These are phyloP conservation scores for Girardia tigrina DNA, from an alignment of 2,888 invertebrate species.

Conservation along the genomic window DNA sequence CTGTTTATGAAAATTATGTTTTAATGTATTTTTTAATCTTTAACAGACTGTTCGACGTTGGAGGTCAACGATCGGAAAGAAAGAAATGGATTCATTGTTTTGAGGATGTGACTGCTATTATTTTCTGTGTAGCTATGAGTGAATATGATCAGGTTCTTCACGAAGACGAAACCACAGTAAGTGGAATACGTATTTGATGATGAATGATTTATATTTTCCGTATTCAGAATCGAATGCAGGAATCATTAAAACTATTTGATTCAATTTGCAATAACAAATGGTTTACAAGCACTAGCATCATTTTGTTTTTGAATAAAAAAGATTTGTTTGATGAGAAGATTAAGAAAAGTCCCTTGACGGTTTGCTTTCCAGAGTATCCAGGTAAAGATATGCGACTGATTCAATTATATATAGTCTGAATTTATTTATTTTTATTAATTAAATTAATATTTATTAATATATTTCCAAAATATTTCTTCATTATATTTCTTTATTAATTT, in stretches of 20 bases:
- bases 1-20: too few species aligned
- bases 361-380: constrained; percentile 97
- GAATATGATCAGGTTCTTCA: constrained; percentile 99
- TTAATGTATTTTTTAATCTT: background rate
- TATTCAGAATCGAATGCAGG: constrained; percentile 84
- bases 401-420: too few species aligned
- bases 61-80: constrained; percentile 70
- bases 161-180: constrained; percentile 99
- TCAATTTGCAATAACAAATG: constrained; percentile 99
- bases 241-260: constrained; percentile 95
- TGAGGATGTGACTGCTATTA: constrained; percentile 98
- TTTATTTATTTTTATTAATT: too few species aligned
- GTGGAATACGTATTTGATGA: background rate
- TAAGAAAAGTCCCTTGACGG: constrained; percentile 94
- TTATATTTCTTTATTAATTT: too few species aligned
- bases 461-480: too few species aligned
- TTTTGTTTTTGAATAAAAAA: constrained; percentile 98
- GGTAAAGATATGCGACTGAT: constrained; percentile 62
- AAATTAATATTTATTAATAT: too few species aligned
- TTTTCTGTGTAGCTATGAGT: constrained; percentile 88
- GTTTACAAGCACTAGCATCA: constrained; percentile 99
- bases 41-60: constrained; percentile 92
- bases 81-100: constrained; percentile 99
- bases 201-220: constrained; percentile 48
- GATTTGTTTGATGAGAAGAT: constrained; percentile 99